Base-by-base conservation (phyloP, 2,888 invertebrate species). In the Harpalus rufipes region DNA sequence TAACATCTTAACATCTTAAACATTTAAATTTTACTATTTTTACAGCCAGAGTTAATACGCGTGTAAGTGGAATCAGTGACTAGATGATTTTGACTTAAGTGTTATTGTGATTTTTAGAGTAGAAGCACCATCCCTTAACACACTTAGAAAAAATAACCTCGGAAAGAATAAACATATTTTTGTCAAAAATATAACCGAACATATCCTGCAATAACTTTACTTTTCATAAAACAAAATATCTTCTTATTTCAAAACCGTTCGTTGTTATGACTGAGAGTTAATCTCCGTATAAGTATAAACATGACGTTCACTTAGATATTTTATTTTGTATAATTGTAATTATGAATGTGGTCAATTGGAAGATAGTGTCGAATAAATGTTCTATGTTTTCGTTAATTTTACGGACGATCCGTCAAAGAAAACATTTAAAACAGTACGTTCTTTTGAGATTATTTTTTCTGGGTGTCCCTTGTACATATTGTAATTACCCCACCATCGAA, bases 401-500 rank as follows among this genome's bases (percentile, higher is more conserved):
- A 32, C 32, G 1, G 32, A 32, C 32, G 5, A 32, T 5, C 32
- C 32, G 1, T 32, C 32, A 5, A 32, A 32, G 6, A 32, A 32
- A 32, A 32, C 32, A 32, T 32, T 32, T 32, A 10, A 51, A 51
- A 12, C 5, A 12, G 12, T 51, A 2, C 4, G 10, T 51, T 51
- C 2, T 18, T 10, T 25, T 21, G 59, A 10, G 10, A 10, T 8
- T 51, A 8, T 12, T 12, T 12, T 51, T 51, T 51, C 12, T 12
- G 44, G 2, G 44, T 12, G 78, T 84, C 78, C 84, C 76, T 78
- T 84, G 63, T 58, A 25, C 21, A 83, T 83, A 84, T 61, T 65
- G 78, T 84, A 78, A 84, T 84, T 63, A 65, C 65, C 78, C 74
- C 74, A 63, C 78, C 84, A 84, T 84, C 84, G 84, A 84, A 78